A percentile compares a stretch with the other conserved stretches of the same genome.
Conservation (phyloP, 1,140 invertebrate genomes). For the Cotesia glomerata region DNA sequence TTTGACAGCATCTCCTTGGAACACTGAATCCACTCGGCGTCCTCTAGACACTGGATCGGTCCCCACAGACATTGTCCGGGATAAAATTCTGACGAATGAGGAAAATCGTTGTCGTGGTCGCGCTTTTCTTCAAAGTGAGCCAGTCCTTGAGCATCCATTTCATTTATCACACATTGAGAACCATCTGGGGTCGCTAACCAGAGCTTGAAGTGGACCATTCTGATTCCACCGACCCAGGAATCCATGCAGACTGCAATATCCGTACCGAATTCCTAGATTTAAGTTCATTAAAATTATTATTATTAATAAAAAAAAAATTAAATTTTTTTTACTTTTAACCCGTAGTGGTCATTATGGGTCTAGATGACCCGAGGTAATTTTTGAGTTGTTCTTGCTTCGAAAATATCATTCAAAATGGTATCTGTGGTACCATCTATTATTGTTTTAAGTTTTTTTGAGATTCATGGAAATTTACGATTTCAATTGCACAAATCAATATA, state of each 20-base stretch:
- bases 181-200: constrained; percentile 71
- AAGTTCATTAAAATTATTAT: too few relatives aligned
- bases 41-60: constrained; percentile 72
- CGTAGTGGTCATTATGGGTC: too few relatives aligned
- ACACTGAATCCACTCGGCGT: constrained; percentile 77
- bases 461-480: too few relatives aligned
- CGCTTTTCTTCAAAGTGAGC: constrained; percentile 69
- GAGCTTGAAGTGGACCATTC: constrained; percentile 71
- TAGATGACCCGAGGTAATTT: too few relatives aligned
- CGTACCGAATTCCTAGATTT: constrained; percentile 69
- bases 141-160: constrained; percentile 70
- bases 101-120: constrained; percentile 70
- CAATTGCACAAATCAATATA: too few relatives aligned
- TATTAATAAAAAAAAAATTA: too few relatives aligned
- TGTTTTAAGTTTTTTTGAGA: too few relatives aligned
- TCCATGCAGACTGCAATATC: constrained; percentile 87
- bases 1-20: constrained; percentile 78
- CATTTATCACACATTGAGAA: constrained; percentile 70
- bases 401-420: too few relatives aligned
- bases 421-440: too few relatives aligned
- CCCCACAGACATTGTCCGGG: constrained; percentile 80
- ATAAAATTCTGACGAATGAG: constrained; percentile 72
- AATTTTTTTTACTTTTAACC: too few relatives aligned
- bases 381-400: too few relatives aligned
- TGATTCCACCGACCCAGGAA: constrained; percentile 85